Base-by-base conservation (phyloP, 1,140 invertebrate genomes). In the Bombus ignitus region DNA sequence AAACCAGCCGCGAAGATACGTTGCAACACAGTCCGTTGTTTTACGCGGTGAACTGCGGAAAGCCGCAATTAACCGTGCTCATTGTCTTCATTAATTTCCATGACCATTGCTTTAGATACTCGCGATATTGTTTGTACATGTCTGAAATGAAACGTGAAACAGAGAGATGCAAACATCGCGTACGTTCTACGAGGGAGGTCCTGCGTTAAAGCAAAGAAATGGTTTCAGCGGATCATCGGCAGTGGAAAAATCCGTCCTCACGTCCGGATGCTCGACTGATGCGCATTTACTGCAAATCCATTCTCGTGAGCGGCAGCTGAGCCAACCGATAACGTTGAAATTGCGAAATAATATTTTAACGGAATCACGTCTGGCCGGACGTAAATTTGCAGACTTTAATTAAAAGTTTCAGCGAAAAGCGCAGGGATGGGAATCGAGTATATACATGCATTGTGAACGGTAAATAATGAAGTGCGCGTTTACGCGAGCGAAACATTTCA, bases 301-400 rank as follows among this genome's bases (percentile, higher is more conserved):
- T 85, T 83, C n/a, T 57, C 32, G 18, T 4, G 39, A 13, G 35
- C 59, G 65, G 71, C 72, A 47, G 79, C 66, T 47, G 74, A 79
- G 57, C 59, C 59, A 57, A 32, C 77, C 86, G 90, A 91, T 89
- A 91, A 89, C 88, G 85, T 83, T 86, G 81, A 87, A 91, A 91
- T 90, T 88, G 90, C 83, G 84, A 91, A 91, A 91, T 91, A 91
- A 91, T 91, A 91, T 91, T 91, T 91, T 86, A 91, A 88, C 86
- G 82, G 81, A 87, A 88, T 90, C 86, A 83, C 86, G 89, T 89
- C 87, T 85, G 86, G 88, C 76, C 81, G 84, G 81, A 86, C 82
- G 90, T 91, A 91, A 91, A 91, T 91, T 91, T 91, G 47, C 90
- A 80, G 81, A 81, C 86, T 91, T 91, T 91, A 91, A 91, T 91